Conservation (phyloP, 2,888 invertebrate genomes). For the Lochmaea capreae region DNA sequence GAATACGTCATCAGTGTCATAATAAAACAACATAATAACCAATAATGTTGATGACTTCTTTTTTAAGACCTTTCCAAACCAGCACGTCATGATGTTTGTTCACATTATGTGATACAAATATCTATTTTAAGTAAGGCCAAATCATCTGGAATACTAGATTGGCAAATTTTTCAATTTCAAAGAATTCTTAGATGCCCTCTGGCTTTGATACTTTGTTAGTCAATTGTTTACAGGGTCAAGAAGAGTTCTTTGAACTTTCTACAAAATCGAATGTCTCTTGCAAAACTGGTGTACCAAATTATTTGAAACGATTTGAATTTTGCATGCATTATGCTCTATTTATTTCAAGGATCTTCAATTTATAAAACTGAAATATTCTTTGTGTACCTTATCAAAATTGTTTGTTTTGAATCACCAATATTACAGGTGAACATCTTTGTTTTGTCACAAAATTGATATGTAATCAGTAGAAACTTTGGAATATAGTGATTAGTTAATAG, state of each 20-base stretch:
- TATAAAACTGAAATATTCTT: slow-evolving; percentile 12
- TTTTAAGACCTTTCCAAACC: slow-evolving; percentile 49
- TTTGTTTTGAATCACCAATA: slow-evolving; percentile 4
- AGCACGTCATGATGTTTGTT: slow-evolving; percentile 55
- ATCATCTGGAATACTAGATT: slow-evolving; percentile 13
- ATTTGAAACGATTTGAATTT: slow-evolving; percentile 18
- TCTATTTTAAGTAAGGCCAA: slow-evolving; percentile 29
- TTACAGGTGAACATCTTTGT: not conserved
- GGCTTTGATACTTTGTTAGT: slow-evolving; percentile 21
- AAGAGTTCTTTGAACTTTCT: slow-evolving; percentile 58
- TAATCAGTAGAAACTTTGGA: not conserved
- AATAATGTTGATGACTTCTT: slow-evolving; percentile 51
- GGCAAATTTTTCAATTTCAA: not conserved
- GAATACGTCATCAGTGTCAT: slow-evolving; percentile 31
- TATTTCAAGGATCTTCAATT: slow-evolving; percentile 18
- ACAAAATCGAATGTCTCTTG: slow-evolving; percentile 42
- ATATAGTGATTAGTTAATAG: not conserved
- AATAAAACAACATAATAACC: slow-evolving; percentile 31
- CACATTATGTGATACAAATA: slow-evolving; percentile 42
- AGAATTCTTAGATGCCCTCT: slow-evolving; percentile 10
- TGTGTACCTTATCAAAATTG: slow-evolving; percentile 11
- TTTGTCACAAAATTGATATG: not conserved
- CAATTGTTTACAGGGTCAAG: slow-evolving; percentile 54
- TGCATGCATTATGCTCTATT: slow-evolving; percentile 22
- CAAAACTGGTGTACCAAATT: slow-evolving; percentile 34